These are phyloP conservation scores for Neodiprion fabricii DNA, from an alignment of 1,140 invertebrate genomes.

Conservation along the genomic window DNA sequence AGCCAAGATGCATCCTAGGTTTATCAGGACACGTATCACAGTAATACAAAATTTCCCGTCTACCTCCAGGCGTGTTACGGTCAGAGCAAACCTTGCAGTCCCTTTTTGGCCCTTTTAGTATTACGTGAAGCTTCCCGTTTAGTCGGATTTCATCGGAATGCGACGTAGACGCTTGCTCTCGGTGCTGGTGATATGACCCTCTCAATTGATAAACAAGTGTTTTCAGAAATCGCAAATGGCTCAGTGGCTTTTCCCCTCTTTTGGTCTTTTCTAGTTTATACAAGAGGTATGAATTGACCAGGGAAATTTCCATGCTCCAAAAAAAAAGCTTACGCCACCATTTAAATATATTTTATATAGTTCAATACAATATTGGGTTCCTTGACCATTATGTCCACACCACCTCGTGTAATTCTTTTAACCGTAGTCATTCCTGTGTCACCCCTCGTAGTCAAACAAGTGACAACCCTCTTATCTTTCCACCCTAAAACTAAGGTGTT, in stretches of 20 bases:
- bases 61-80: constrained; percentile 21
- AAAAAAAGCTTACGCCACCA: constrained; percentile 35
- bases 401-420: constrained; percentile 18
- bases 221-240: constrained; percentile 7
- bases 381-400: constrained; percentile 15
- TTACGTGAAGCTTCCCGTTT: neutral
- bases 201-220: neutral
- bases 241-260: neutral
- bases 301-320: constrained; percentile 31
- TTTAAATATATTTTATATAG: constrained; percentile 32
- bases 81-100: constrained; percentile 22
- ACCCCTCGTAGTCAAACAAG: constrained; percentile 16
- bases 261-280: constrained; percentile 11
- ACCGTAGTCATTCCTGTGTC: neutral
- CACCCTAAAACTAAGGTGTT: constrained; percentile 19
- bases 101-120: constrained; percentile 16
- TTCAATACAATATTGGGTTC: constrained; percentile 30
- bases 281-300: constrained; percentile 32
- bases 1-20: constrained; percentile 20
- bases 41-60: constrained; percentile 21
- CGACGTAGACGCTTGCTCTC: neutral
- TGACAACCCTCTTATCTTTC: constrained; percentile 20
- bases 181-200: neutral
- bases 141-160: constrained; percentile 13
- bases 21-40: constrained; percentile 26